A percentile compares a stretch with the other conserved stretches of the same genome.
phyloP scores from a whole-genome alignment of 2,113 vertebrate species.

The Myiagra hebetior region DNA sequence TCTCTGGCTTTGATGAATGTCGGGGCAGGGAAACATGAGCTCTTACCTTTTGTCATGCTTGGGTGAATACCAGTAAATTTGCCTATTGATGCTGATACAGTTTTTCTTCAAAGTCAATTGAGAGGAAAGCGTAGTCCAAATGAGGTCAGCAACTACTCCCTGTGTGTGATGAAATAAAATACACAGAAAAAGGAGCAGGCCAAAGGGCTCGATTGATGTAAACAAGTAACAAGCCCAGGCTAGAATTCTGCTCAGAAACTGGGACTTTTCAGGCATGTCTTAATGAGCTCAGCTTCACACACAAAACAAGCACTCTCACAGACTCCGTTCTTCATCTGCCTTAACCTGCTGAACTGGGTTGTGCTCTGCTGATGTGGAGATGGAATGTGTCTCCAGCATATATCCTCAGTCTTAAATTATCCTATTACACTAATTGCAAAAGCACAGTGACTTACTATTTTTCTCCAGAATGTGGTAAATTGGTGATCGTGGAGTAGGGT shows the following conservation, averaged over 20 bases:
- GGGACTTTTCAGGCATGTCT: not conserved
- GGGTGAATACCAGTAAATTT: slow-evolving; percentile 48
- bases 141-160: slow-evolving; percentile 38
- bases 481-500: not conserved
- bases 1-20: slow-evolving; percentile 55
- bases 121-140: slow-evolving; percentile 42
- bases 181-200: not conserved
- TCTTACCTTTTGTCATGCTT: slow-evolving; percentile 58
- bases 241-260: slow-evolving; percentile 49
- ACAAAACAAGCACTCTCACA: not conserved
- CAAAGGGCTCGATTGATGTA: not conserved
- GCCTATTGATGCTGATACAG: slow-evolving; percentile 47
- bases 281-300: not conserved
- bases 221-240: slow-evolving; percentile 19
- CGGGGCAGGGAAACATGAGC: slow-evolving; percentile 18
- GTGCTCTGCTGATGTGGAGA: not conserved
- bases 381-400: not conserved
- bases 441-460: not conserved
- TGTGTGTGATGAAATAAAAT: slow-evolving; percentile 43
- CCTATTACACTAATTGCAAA: not conserved
- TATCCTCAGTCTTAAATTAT: not conserved
- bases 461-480: not conserved
- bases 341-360: not conserved
- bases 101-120: slow-evolving; percentile 62
- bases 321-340: not conserved